phyloP scores from a whole-genome alignment of 2,888 invertebrate genomes.

The Thumatha senex region DNA sequence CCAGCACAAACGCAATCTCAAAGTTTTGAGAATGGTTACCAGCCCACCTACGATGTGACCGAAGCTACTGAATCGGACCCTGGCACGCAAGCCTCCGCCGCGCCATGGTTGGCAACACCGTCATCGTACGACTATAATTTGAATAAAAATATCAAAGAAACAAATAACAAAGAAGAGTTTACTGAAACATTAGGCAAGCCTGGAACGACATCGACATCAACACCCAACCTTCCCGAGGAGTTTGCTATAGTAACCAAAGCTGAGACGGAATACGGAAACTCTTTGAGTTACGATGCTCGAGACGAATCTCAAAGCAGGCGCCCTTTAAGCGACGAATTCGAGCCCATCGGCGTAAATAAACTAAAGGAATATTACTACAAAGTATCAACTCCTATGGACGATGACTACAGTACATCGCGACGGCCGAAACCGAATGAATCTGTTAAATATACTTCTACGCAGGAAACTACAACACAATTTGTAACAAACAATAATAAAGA shows the following conservation, averaged over 20 bases:
- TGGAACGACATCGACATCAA: constrained; percentile 52
- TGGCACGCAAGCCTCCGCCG: constrained; percentile 59
- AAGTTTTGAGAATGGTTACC: constrained; percentile 45
- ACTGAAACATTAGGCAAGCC: constrained; percentile 51
- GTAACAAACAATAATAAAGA: constrained; percentile 40
- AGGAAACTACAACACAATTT: constrained; percentile 50
- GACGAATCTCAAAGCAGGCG: constrained; percentile 76
- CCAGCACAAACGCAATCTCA: constrained; percentile 46
- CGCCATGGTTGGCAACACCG: constrained; percentile 64
- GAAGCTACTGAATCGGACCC: constrained; percentile 65
- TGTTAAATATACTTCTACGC: constrained; percentile 40
- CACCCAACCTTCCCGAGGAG: constrained; percentile 65
- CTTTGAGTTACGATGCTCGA: constrained; percentile 67
- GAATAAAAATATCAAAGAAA: constrained; percentile 55
- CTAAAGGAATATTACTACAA: constrained; percentile 77
- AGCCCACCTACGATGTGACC: constrained; percentile 73
- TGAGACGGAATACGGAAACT: constrained; percentile 70
- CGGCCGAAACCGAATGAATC: constrained; percentile 67
- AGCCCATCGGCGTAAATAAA: constrained; percentile 72
- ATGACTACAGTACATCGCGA: constrained; percentile 58
- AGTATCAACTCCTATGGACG: constrained; percentile 69
- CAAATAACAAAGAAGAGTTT: constrained; percentile 53
- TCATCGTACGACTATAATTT: constrained; percentile 52
- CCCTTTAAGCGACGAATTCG: constrained; percentile 74
- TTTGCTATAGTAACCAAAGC: constrained; percentile 72